A percentile compares a stretch with the other conserved stretches of the same genome.
phyloP scores from a whole-genome alignment of 2,113 vertebrate species.

The Phalacrocorax carbo region DNA sequence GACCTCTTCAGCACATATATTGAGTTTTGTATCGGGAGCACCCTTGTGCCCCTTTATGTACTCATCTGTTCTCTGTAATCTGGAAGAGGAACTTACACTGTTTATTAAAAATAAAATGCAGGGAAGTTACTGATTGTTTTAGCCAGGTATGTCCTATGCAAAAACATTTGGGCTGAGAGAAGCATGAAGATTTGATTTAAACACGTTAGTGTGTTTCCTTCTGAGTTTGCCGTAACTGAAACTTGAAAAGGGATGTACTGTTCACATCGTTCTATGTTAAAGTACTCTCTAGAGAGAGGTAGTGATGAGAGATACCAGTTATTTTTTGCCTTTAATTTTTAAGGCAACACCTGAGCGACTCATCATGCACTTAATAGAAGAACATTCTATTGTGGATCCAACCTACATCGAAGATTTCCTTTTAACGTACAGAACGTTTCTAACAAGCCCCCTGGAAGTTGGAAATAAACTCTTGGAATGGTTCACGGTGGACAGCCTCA shows the following conservation, averaged over 20 bases:
- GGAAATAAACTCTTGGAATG: conserved; percentile 92
- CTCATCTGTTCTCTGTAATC: not conserved
- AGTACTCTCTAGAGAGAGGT: not conserved
- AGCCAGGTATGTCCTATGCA: not conserved
- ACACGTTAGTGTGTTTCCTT: accelerated
- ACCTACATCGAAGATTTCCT: conserved; percentile 98
- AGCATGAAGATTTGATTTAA: not conserved
- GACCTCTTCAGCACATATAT: not conserved
- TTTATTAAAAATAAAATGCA: not conserved
- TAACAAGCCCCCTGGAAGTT: conserved; percentile 90
- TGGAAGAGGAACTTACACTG: not conserved
- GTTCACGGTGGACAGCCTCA: conserved; percentile 89
- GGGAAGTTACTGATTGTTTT: not conserved
- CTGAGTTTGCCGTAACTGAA: not conserved
- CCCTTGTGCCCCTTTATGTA: not conserved
- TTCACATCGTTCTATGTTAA: not conserved
- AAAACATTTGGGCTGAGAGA: not conserved
- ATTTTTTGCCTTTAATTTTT: conserved; percentile 49
- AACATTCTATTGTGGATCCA: conserved; percentile 95
- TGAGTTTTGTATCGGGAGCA: not conserved
- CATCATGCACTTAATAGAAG: conserved; percentile 96
- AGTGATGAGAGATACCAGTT: not conserved
- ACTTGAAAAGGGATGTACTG: not conserved
- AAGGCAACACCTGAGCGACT: conserved; percentile 94
- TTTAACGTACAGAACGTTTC: conserved; percentile 92